Conservation (phyloP, 2,888 invertebrate species). For the Drosophila robusta region DNA sequence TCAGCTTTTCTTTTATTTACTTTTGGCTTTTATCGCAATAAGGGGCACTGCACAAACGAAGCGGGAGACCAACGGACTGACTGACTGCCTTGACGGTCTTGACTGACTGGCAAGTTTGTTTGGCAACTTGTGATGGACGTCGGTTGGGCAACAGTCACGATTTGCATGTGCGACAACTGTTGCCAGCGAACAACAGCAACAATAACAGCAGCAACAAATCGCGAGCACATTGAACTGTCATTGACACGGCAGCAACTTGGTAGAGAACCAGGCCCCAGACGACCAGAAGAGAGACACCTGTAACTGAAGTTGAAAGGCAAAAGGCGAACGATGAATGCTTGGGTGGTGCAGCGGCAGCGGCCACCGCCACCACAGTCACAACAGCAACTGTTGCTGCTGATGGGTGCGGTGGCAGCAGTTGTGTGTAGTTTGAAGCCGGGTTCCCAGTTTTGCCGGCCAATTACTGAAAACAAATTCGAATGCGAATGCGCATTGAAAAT, state of each 20-base stretch:
- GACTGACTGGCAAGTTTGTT: slow-evolving; percentile 70
- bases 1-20: no score
- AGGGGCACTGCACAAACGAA: slow-evolving; percentile 29
- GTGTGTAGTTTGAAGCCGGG: slow-evolving; percentile 18
- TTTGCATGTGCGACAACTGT: slow-evolving; percentile 81
- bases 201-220: slow-evolving; percentile 62
- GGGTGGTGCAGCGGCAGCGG: slow-evolving; percentile 48
- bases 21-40: slow-evolving; percentile 11
- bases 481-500: slow-evolving; percentile 80
- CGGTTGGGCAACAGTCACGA: slow-evolving; percentile 76
- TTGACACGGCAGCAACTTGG: slow-evolving; percentile 78
- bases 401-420: slow-evolving; percentile 64
- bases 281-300: slow-evolving; percentile 65
- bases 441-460: slow-evolving; percentile 70
- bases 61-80: slow-evolving; percentile 28
- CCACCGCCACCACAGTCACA: slow-evolving; percentile 19
- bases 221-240: slow-evolving; percentile 83
- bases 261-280: slow-evolving; percentile 40
- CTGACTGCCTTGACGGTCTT: slow-evolving; percentile 28
- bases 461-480: slow-evolving; percentile 82
- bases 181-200: slow-evolving; percentile 54
- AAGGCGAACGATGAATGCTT: slow-evolving; percentile 64
- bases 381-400: slow-evolving; percentile 36
- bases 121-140: slow-evolving; percentile 80
- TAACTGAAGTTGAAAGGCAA: slow-evolving; percentile 76